Percentiles rank a stretch among this genome's conserved stretches.
These are phyloP conservation scores for Sturnira hondurensis DNA, from an alignment of 2,113 vertebrate species.

Conservation along the genomic window DNA sequence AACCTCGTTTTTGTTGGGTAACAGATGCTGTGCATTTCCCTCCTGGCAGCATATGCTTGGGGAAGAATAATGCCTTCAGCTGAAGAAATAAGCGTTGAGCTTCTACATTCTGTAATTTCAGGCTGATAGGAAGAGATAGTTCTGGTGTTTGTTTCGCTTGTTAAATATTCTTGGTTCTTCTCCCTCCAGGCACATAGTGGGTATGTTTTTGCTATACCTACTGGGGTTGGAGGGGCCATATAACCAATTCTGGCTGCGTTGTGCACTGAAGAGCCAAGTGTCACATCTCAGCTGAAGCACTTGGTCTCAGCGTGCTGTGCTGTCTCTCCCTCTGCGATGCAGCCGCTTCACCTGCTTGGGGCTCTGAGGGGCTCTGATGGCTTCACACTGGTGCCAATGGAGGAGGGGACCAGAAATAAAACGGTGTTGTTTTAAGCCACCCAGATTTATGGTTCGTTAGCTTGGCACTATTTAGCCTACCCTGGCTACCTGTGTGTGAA, in stretches of 20 bases:
- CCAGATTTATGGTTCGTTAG: neutral
- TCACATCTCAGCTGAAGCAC: neutral
- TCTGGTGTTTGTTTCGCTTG: neutral
- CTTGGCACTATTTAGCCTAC: neutral
- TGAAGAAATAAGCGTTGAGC: neutral
- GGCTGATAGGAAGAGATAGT: neutral
- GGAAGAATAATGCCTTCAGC: neutral
- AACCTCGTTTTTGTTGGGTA: neutral
- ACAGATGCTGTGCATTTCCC: neutral
- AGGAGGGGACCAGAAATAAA: neutral
- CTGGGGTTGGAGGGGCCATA: neutral
- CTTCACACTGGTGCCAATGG: no score
- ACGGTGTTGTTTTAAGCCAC: neutral
- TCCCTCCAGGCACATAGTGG: neutral
- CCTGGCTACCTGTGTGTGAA: accelerated
- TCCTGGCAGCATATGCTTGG: neutral
- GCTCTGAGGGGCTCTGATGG: neutral
- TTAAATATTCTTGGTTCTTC: neutral
- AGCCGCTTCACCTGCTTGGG: neutral
- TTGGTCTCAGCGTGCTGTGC: neutral
- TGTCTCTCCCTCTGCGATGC: neutral
- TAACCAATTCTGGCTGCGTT: neutral
- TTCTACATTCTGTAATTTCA: neutral
- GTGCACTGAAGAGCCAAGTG: neutral
- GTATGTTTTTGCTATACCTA: neutral